Evolutionary conservation across 2,888 invertebrate genomes (phyloP), one percentile per base, ranked within the genome.

Genomic region (Lepidonotus clava): DNA sequence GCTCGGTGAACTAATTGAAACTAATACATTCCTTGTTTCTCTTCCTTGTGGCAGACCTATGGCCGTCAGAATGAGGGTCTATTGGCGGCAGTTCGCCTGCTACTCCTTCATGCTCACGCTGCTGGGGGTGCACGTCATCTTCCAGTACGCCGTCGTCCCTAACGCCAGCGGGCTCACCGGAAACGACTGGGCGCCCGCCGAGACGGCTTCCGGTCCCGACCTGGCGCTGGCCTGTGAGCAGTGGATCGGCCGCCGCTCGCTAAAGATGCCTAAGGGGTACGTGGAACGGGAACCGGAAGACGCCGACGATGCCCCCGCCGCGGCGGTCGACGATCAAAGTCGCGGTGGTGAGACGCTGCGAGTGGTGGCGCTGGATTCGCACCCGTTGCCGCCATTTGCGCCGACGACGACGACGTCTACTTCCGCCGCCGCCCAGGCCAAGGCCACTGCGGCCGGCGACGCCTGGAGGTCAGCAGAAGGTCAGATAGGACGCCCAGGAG

Each of bases 41-140:
- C n/a, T n/a, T n/a, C n/a, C n/a, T n/a, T n/a, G n/a, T n/a, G n/a
- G n/a, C n/a, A n/a, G n/a, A n/a, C n/a, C n/a, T n/a, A n/a, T n/a
- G n/a, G n/a, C n/a, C n/a, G n/a, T n/a, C n/a, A n/a, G n/a, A n/a
- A 38, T 71, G 41, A 6, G 85, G 67, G 36, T 85, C 14, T 41
- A 85, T 76, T 85, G 85, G 67, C 66, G 85, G 24, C 85, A 41
- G 24, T 71, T 85, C n/a, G 67, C 46, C n/a, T 85, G 85, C 71
- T 85, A 85, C 67, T 85, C 85, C 32, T 85, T 85, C 53, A 66
- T 85, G 40, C 24, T 85, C n/a, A 85, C 85, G 21, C 66, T 71
- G 18, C 46, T 85, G 1, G 67, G 46, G 1, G 32, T 85, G 32
- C 85, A 85, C 34, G 85, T 85, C n/a, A 0, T 85, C 4, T 46